Evolutionary conservation across 2,797 vertebrate species (phyloP).

Genomic region (Synaphobranchus kaupii): DNA sequence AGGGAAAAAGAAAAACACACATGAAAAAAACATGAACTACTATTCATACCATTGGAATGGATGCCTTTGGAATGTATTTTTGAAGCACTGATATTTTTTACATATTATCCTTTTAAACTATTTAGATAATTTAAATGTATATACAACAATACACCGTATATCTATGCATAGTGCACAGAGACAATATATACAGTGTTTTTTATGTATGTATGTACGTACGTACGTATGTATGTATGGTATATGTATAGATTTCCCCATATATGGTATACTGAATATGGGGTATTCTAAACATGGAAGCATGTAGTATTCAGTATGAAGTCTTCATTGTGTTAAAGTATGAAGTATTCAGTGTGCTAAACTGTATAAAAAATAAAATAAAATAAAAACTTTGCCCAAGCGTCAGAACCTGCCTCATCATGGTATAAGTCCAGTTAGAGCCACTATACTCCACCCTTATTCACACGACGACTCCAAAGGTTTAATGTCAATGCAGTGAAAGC

Average conservation of each 20-base stretch:
- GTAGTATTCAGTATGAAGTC: too few relatives aligned
- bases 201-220: background rate
- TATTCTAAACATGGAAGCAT: background rate
- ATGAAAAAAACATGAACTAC: slow-evolving; percentile 28
- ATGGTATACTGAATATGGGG: too few relatives aligned
- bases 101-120: too few relatives aligned
- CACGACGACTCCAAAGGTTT: background rate
- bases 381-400: background rate
- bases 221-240: background rate
- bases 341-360: background rate
- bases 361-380: background rate
- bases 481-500: background rate
- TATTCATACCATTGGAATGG: slow-evolving; percentile 37
- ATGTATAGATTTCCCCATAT: too few relatives aligned
- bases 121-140: too few relatives aligned
- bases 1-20: too few relatives aligned
- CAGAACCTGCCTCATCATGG: background rate
- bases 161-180: too few relatives aligned
- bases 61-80: slow-evolving; percentile 48
- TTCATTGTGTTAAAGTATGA: background rate
- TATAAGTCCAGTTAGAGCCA: background rate
- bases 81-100: slow-evolving; percentile 27
- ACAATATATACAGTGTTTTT: too few relatives aligned
- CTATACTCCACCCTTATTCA: background rate
- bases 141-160: too few relatives aligned